phyloP scores from a whole-genome alignment of 2,888 invertebrate species.

The Temnothorax ravouxi region DNA sequence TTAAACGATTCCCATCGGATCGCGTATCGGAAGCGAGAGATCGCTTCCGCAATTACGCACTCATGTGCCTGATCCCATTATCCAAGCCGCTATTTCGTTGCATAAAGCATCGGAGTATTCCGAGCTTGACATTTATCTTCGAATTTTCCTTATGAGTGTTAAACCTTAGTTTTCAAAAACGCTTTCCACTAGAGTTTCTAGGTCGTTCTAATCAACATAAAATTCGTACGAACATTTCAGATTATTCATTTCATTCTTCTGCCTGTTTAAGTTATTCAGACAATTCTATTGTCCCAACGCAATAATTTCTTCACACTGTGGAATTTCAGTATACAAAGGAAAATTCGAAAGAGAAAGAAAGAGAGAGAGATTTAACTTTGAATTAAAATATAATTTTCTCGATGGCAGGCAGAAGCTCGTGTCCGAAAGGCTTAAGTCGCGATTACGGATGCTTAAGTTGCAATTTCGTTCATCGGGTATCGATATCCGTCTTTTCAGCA shows the following conservation, averaged over 20 bases:
- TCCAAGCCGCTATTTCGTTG: conserved; percentile 23
- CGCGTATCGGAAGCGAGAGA: conserved; percentile 35
- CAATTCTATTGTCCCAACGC: not conserved
- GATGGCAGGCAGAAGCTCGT: too few relatives aligned
- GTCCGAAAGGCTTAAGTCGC: not conserved
- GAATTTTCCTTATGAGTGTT: not conserved
- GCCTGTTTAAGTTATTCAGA: not conserved
- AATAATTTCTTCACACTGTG: not conserved
- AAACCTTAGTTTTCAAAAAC: not conserved
- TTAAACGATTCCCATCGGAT: conserved; percentile 51
- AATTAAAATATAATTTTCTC: not conserved
- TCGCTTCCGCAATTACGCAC: conserved; percentile 43
- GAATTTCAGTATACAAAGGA: not conserved
- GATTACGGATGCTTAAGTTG: not conserved
- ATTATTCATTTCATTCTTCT: not conserved
- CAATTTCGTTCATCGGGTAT: not conserved
- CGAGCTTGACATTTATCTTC: not conserved
- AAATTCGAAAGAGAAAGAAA: not conserved
- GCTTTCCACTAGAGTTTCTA: not conserved
- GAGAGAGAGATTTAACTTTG: not conserved
- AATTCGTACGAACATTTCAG: not conserved
- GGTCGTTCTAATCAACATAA: not conserved
- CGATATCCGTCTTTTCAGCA: conserved; percentile 16
- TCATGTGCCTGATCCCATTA: conserved; percentile 34
- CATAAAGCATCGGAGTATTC: not conserved